Evolutionary conservation across 2,797 vertebrate species (phyloP).

Genomic region (Paedocypris micromegethes): DNA sequence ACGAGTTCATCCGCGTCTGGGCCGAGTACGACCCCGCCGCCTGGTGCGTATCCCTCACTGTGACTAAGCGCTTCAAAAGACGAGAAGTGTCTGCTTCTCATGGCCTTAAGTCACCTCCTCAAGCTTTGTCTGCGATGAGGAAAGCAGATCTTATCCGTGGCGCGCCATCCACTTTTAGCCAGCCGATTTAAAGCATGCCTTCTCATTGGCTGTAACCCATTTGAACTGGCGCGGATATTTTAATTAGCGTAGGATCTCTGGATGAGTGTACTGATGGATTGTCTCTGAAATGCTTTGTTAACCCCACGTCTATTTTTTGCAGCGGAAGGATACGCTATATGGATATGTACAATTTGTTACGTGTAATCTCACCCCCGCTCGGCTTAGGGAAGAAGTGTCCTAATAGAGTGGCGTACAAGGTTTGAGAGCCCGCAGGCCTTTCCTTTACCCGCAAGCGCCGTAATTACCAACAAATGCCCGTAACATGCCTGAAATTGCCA

Average conservation of each 20-base stretch:
- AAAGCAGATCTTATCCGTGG: conserved; percentile 56
- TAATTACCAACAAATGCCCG: conserved; percentile 42
- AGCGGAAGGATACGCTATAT: conserved; percentile 93
- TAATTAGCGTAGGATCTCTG: not conserved
- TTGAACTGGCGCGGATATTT: conserved; percentile 19
- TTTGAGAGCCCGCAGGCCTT: conserved; percentile 73
- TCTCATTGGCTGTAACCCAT: conserved; percentile 33
- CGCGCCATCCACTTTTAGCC: conserved; percentile 38
- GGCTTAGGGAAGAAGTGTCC: conserved; percentile 98
- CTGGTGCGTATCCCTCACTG: conserved; percentile 73
- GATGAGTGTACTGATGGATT: conserved; percentile 4
- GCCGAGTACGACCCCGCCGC: conserved; percentile 96
- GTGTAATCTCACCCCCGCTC: conserved; percentile 91
- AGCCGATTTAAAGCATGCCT: conserved; percentile 28
- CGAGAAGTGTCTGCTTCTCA: conserved; percentile 17
- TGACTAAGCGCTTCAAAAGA: conserved; percentile 17
- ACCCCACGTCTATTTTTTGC: conserved; percentile 74
- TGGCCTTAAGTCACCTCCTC: conserved; percentile 28
- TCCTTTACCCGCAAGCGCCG: conserved; percentile 50
- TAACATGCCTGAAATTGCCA: conserved; percentile 31
- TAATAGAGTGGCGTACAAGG: conserved; percentile 97
- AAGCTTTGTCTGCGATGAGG: conserved; percentile 48
- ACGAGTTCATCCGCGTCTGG: conserved; percentile 97
- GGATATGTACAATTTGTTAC: conserved; percentile 98
- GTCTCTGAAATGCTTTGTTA: conserved; percentile 53